A percentile compares a stretch with the other conserved stretches of the same genome.
Evolutionary conservation across 2,888 invertebrate genomes (phyloP).

Genomic region (Linhomoeus sp.): DNA sequence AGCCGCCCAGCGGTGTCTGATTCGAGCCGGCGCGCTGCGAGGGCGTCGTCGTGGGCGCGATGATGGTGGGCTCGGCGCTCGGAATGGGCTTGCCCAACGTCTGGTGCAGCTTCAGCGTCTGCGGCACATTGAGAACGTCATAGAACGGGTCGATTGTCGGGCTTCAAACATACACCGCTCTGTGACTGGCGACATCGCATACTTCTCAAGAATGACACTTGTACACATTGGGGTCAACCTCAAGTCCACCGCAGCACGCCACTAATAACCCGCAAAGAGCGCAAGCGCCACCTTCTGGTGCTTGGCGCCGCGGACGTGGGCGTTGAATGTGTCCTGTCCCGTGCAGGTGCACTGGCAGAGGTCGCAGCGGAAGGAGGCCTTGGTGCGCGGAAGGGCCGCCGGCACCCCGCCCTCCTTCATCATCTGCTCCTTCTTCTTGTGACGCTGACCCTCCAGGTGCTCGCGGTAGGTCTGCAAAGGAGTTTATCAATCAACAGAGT

Average conservation of each 20-base stretch:
- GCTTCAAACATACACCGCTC: too few relatives aligned
- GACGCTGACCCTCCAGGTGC: slow-evolving; percentile 93
- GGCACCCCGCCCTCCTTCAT: slow-evolving; percentile 40
- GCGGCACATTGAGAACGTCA: slow-evolving; percentile 8
- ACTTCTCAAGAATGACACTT: too few relatives aligned
- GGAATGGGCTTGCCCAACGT: slow-evolving; percentile 94
- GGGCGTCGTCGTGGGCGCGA: slow-evolving; percentile 28
- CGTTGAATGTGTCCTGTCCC: slow-evolving; percentile 86
- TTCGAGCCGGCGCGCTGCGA: neutral
- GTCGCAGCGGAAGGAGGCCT: slow-evolving; percentile 60
- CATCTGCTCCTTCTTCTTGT: slow-evolving; percentile 82
- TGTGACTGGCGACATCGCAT: too few relatives aligned
- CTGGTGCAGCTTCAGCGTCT: slow-evolving; percentile 71
- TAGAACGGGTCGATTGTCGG: too few relatives aligned
- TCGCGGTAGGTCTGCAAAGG: slow-evolving; percentile 60
- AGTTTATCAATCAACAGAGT: neutral
- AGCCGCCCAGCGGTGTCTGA: neutral
- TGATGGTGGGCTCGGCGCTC: slow-evolving; percentile 73
- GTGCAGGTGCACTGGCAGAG: slow-evolving; percentile 96
- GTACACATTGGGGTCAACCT: too few relatives aligned
- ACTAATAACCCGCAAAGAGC: too few relatives aligned
- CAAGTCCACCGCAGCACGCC: too few relatives aligned
- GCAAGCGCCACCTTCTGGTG: slow-evolving; percentile 85
- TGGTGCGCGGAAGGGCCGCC: slow-evolving; percentile 18
- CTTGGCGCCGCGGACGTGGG: slow-evolving; percentile 83